Evolutionary conservation across 2,797 vertebrate genomes (phyloP), one percentile per base, ranked within the genome.

Genomic region (Chaetophractus vellerosus): DNA sequence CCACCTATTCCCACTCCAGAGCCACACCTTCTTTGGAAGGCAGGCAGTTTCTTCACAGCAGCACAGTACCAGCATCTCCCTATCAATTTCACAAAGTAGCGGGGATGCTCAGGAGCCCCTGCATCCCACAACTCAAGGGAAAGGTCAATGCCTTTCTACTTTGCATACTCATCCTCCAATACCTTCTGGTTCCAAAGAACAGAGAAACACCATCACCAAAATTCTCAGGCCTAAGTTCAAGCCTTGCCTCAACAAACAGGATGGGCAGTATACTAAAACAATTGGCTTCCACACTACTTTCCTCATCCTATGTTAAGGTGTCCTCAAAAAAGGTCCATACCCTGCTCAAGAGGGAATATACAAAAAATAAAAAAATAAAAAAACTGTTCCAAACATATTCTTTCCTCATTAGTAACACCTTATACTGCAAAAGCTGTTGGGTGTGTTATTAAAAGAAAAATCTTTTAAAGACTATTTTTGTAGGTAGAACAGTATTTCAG

Each of bases 381-480:
- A 81, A 72, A 16, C 31, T 41, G 7, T 57, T 41, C 23, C 72
- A 93, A 88, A 74, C 14, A 41, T 33, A 71, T 16, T 16, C 45
- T 87, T 82, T 90, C 28, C 38, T 93, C 36, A 88, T 61, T 50
- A 84, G 48, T 50, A 90, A 68, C 10, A 91, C 9, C 31, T 55
- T 23, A 92, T 28, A 86, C 26, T 76, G 1, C 48, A 95, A 69
- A 90, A 80, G 19, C 38, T 86, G 2, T 55, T 95, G 11, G 23
- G 9, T 59, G 15, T 64, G 1, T 86, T 59, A 68, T 55, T 59
- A 72, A 88, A 69, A 50, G 50, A 50, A 87, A 83, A 52, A 57
- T 14, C 36, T 89, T 83, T 66, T 36, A 66, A 86, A 86, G 83
- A 69, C 10, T 69, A 50, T 79, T 84, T 93, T 68, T 95, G 24